Conservation (phyloP, 1,140 invertebrate genomes). For the Leptopilina clavipes region DNA sequence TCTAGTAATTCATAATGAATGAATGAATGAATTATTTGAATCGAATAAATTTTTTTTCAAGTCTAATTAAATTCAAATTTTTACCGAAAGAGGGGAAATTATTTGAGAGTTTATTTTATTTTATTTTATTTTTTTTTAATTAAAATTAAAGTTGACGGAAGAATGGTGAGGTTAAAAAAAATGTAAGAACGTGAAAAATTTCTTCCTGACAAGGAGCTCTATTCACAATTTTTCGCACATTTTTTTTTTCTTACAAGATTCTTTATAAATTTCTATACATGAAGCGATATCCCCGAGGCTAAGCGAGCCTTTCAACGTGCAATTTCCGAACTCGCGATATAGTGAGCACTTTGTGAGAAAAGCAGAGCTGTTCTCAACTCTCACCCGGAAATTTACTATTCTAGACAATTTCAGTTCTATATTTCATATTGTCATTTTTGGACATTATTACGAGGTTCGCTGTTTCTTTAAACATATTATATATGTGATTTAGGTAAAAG, state of each 20-base stretch:
- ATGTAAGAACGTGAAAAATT: neutral
- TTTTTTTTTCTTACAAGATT: conserved; percentile 22
- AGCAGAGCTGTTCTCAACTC: conserved; percentile 17
- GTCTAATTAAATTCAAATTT: no score
- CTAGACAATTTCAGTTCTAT: conserved; percentile 11
- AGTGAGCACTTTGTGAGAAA: conserved; percentile 9
- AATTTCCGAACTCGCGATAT: conserved; percentile 25
- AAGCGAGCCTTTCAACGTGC: conserved; percentile 31
- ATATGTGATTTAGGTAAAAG: no score
- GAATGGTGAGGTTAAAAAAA: no score
- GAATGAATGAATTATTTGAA: no score
- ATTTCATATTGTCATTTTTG: conserved; percentile 25
- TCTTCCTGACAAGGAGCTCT: neutral
- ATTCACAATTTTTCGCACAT: conserved; percentile 7
- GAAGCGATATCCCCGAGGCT: conserved; percentile 22
- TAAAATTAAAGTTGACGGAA: neutral
- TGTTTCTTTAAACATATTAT: neutral
- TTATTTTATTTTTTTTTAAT: neutral
- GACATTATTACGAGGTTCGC: neutral
- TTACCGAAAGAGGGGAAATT: no score
- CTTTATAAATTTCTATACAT: conserved; percentile 34
- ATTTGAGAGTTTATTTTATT: no score
- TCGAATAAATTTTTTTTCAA: no score
- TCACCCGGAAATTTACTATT: conserved; percentile 19
- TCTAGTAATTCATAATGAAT: no score